Evolutionary conservation across 2,797 vertebrate species (phyloP), one percentile per base, ranked within the genome.

Genomic region (Gorsachius magnificus): DNA sequence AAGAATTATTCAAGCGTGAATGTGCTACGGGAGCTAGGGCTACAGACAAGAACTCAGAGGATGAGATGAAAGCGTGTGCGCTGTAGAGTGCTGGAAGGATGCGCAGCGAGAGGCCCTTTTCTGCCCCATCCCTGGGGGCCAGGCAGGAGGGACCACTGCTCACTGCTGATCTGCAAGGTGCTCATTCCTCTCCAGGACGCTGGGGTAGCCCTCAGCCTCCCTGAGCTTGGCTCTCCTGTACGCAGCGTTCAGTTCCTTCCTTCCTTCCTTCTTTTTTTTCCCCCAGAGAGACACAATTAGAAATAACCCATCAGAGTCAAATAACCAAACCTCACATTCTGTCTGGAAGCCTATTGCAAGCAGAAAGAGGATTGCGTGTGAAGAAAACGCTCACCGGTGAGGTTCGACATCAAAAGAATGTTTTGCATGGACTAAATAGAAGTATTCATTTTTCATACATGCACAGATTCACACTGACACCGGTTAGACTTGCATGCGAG

Each of bases 381-480:
- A 93, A 87, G 88, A 89, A 84, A 51, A 8, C 6, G 3, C 86
- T 95, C 94, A 89, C 85, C 74, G 54, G 80, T 80, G 80, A 87
- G 83, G 70, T n/a, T 95, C 8, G 10, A 72, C 95, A 93, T 96
- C 92, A 84, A 92, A 94, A 66, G 95, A 65, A 87, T 83, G 90
- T 41, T 96, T 92, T 82, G 83, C 95, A 58, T 13, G 83, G 90
- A 70, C 91, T 90, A 93, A 90, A 92, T 56, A 79, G 88, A 45
- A 38, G 81, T 66, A 94, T 92, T 92, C 93, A 46, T 94, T 82
- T 95, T 87, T 87, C 95, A 89, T 51, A 63, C 81, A 45, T 89
- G 89, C 95, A 76, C 86, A 89, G 95, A 97, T 96, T 58, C 83
- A 41, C 86, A 9, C 74, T 95, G 96, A 95, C 96, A 95, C 93